Percentiles rank a stretch among this genome's conserved stretches.
Evolutionary conservation across 2,113 vertebrate genomes (phyloP).

Genomic region (Phylloscopus trochiloides): DNA sequence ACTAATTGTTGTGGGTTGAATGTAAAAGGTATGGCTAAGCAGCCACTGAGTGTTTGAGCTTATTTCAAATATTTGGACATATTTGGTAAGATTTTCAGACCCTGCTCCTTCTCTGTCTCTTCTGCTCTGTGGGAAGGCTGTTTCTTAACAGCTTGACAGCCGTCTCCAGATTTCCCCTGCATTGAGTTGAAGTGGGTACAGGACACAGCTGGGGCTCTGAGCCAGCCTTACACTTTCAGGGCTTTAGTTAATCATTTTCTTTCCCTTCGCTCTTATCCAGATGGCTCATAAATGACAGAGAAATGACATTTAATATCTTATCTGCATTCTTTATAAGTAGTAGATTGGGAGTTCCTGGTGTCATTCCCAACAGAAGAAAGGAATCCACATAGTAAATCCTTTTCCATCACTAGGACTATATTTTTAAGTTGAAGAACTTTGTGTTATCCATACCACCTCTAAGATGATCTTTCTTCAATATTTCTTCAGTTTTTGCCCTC

Average conservation of each 20-base stretch:
- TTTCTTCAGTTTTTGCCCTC: neutral
- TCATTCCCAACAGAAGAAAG: neutral
- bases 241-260: neutral
- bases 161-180: neutral
- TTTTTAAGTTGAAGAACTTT: neutral
- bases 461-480: neutral
- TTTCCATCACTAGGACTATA: neutral
- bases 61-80: conserved; percentile 58
- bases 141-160: conserved; percentile 48
- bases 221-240: conserved; percentile 3
- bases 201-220: conserved; percentile 5
- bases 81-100: conserved; percentile 60
- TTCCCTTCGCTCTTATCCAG: neutral
- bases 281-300: conserved; percentile 4
- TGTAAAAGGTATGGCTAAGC: conserved; percentile 46
- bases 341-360: neutral
- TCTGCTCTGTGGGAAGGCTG: conserved; percentile 60
- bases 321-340: neutral
- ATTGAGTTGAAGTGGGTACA: conserved; percentile 19
- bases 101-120: conserved; percentile 47
- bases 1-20: conserved; percentile 4
- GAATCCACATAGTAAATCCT: neutral
- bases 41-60: conserved; percentile 35
- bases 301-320: neutral
- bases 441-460: neutral